These are phyloP conservation scores for Prorops nasuta DNA, from an alignment of 1,140 invertebrate species.

Conservation along the genomic window DNA sequence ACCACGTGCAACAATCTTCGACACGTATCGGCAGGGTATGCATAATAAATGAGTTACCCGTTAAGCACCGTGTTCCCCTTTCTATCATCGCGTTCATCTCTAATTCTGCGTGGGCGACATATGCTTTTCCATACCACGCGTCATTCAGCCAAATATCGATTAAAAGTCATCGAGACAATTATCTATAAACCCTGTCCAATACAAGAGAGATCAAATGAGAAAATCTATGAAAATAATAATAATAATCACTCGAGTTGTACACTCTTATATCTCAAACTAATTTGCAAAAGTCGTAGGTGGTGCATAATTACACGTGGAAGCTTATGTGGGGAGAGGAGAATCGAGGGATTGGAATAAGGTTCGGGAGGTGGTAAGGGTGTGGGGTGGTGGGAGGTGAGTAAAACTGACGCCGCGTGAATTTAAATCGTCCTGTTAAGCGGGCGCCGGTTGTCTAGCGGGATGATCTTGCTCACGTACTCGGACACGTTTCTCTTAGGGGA, in stretches of 20 bases:
- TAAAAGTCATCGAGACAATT: too few relatives aligned
- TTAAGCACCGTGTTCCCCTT: slow-evolving; percentile 34
- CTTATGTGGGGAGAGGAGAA: slow-evolving; percentile 18
- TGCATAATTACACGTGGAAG: slow-evolving; percentile 36
- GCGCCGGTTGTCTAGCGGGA: slow-evolving; percentile 44
- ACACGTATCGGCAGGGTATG: slow-evolving; percentile 41
- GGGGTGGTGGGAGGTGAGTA: slow-evolving; percentile 17
- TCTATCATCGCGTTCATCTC: slow-evolving; percentile 34
- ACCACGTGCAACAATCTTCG: slow-evolving; percentile 40
- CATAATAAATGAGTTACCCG: slow-evolving; percentile 41
- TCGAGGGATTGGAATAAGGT: too few relatives aligned
- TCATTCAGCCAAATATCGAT: too few relatives aligned
- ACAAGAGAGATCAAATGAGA: too few relatives aligned
- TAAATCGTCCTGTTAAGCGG: slow-evolving; percentile 45
- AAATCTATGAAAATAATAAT: too few relatives aligned
- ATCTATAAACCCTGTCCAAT: too few relatives aligned
- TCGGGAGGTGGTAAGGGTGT: too few relatives aligned
- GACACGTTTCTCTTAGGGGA: slow-evolving; percentile 30
- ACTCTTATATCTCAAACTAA: slow-evolving; percentile 30
- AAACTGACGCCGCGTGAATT: slow-evolving; percentile 40
- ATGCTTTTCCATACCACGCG: slow-evolving; percentile 12
- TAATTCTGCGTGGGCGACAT: slow-evolving; percentile 27
- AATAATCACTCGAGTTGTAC: too few relatives aligned
- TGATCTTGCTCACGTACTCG: slow-evolving; percentile 45
- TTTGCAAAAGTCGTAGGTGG: slow-evolving; percentile 33